Evolutionary conservation across 2,113 vertebrate species (phyloP), one percentile per base, ranked within the genome.

Genomic region (Patagioenas fasciata): DNA sequence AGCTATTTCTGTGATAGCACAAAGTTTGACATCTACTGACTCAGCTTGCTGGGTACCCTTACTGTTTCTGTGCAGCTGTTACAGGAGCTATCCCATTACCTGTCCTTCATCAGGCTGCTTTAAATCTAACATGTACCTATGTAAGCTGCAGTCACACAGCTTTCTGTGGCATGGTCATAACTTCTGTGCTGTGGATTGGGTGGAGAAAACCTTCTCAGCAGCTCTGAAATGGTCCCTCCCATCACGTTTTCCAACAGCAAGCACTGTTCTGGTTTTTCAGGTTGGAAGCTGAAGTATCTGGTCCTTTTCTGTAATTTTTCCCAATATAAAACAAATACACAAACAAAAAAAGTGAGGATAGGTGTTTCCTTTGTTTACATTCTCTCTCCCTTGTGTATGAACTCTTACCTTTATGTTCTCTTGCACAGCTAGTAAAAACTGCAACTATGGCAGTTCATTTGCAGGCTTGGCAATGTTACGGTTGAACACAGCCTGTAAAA

Each of bases 401-500:
- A 34, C 53, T 84, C 87, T 84, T 56, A 40, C n/a, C 15, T 70
- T 77, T 9, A 3, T 15, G 2, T 65, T 91, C 42, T n/a, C 42
- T 95, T 64, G 42, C 38, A 67, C 6, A 71, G 19, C 17, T 8
- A 14, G 10, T 42, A 38, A 34, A 42, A 85, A 88, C 53, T 8
- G 8, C 28, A 69, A 48, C 31, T 82, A 53, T 61, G 79, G 72
- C 34, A 71, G 34, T 31, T 84, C 42, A 36, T 67, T 85, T 85
- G 13, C 70, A 89, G 48, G 12, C 31, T 91, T n/a, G 20, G 57
- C 0, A 3, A 50, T 0, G 5, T 53, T 60, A 56, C 2, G 4
- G 77, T 56, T 86, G 94, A 91, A 67, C 61, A 69, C 48, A 79
- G 66, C 18, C 78, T 79, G 58, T 50, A 28, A 74, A 89, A 85